Base-by-base conservation (phyloP, 35 echinoderm and acorn worm genomes). In the Chiridota heheva region DNA sequence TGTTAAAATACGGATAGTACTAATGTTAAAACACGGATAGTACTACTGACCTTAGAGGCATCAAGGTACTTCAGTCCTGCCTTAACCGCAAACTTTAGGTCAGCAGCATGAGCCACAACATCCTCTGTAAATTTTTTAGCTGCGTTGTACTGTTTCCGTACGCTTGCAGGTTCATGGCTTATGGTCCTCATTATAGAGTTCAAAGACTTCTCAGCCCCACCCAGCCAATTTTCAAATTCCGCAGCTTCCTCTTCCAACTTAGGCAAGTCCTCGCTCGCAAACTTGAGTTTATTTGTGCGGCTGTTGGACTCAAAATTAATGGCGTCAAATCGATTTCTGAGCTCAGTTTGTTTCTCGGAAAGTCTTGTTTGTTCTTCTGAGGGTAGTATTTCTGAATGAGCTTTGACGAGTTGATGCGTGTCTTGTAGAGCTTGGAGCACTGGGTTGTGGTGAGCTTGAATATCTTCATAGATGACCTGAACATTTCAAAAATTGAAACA, bases 61-160 rank as follows among this genome's bases (percentile, higher is more conserved):
- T 98, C 95, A 41, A 98, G 57, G 28, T 66, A 85, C 40, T 98
- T 98, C 72, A 91, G 95, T n/a, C 95, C 95, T n/a, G 84, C 89
- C 60, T 91, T 98, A 29, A 91, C 76, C 39, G 89, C 89, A 80
- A 92, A 98, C 85, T 98, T 98, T 40, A 98, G 51, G 46, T 98
- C 95, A 44, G 95, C 88, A 43, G 84, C 85, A 36, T 98, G 95
- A 29, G 79, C 74, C 33, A 91, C 80, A 20, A 98, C 95, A 28
- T 98, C 95, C 61, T 97, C 95, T 3, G 86, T 92, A 74, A 98
- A 98, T 44, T 74, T 82, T 35, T 80, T 82, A 73, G 83, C 61
- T 2, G 86, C 72, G 55, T 85, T 80, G 40, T 84, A 88, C 80
- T 89, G 81, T 49, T 81, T 92, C 75, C 82, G 80, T 65, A 92